Evolutionary conservation across 1,140 invertebrate species (phyloP), one percentile per base, ranked within the genome.

Genomic region (Drosophila santomea): DNA sequence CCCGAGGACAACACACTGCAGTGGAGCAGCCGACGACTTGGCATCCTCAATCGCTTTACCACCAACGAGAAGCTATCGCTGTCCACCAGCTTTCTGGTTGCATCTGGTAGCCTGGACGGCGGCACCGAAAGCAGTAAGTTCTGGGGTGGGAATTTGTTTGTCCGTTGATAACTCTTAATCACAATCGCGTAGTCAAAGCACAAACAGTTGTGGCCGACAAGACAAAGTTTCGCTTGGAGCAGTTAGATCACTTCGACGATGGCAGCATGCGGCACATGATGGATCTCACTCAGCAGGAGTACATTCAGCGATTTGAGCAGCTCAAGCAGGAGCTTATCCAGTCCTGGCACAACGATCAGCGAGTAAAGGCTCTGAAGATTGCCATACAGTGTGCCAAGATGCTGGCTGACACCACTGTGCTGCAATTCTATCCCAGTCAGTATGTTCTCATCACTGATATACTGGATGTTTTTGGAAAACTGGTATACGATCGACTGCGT

Each of bases 381-480:
- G 97, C 96, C 5, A 99, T 99, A 78, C 97, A 99, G 94, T 98
- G 97, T 94, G 97, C 98, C 20, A 99, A 99, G 94, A 93, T 99
- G 75, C 93, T 99, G 25, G 95, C 96, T 6, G 97, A 99, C 91
- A 97, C 96, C 14, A 96, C 95, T 72, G 97, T 97, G 1, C 95
- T 98, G 82, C 96, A 96, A 79, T 99, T 99, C 93, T 99, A 99
- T 94, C 98, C 98, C 0, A 98, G 97, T 93, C 99, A 99, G 94
- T 99, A 98, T 95, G 97, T 98, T 32, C 94, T 99, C 2, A 96
- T 99, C 44, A 98, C 97, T 45, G 98, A 99, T 91, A 98, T 99
- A 69, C 93, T 99, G 50, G 98, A 99, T 91, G 98, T 96, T 85
- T 99, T 99, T 95, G 98, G 98, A 44, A 95, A 96, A 91, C 94